A percentile compares a stretch with the other conserved stretches of the same genome.
Evolutionary conservation across 2,113 vertebrate species (phyloP).

Genomic region (Eleginops maclovinus): DNA sequence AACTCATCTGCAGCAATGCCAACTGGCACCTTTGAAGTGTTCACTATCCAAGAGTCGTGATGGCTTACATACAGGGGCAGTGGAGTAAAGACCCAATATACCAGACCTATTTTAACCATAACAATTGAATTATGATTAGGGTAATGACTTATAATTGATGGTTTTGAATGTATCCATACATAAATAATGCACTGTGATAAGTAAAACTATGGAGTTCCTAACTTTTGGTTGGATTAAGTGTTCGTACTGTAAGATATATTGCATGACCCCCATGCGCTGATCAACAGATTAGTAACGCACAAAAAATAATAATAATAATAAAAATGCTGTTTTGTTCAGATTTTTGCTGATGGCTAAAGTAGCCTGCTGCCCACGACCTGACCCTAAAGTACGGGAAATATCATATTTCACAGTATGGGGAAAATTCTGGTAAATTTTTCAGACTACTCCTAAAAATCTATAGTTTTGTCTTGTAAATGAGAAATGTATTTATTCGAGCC

Average conservation of each 20-base stretch:
- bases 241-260: background rate
- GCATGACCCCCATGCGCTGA: background rate
- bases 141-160: background rate
- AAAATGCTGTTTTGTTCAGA: background rate
- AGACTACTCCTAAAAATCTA: too few relatives aligned
- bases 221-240: background rate
- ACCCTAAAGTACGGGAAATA: too few relatives aligned
- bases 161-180: too few relatives aligned
- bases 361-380: too few relatives aligned
- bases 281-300: background rate
- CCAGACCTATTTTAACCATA: background rate
- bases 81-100: background rate
- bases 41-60: slow-evolving; percentile 28
- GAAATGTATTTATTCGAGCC: background rate
- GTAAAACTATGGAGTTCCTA: background rate
- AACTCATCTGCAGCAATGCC: slow-evolving; percentile 34
- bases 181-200: background rate
- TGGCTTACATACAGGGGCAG: slow-evolving; percentile 11
- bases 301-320: background rate
- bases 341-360: background rate
- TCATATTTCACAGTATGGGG: too few relatives aligned
- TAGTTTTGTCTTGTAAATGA: background rate
- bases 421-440: too few relatives aligned
- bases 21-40: slow-evolving; percentile 25
- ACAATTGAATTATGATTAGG: background rate